Percentiles rank a stretch among this genome's conserved stretches.
phyloP scores from a whole-genome alignment of 2,888 invertebrate genomes.

The Nomada ruficornis region DNA sequence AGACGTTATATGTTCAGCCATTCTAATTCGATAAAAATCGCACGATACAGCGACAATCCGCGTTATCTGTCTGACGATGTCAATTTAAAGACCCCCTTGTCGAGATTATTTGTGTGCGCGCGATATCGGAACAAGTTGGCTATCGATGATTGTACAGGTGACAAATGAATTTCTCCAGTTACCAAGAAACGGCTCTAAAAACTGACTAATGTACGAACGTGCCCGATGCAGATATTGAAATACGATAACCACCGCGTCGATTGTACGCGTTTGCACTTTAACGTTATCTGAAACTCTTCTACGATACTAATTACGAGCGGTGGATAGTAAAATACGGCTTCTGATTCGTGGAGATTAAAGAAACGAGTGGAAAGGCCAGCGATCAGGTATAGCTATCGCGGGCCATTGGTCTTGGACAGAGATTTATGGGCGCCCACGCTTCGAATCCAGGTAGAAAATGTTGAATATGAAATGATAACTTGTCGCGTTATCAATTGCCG shows the following conservation, averaged over 20 bases:
- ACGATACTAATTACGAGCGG: conserved; percentile 7
- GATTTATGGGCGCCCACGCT: conserved; percentile 6
- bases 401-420: not conserved
- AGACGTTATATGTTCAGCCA: no score
- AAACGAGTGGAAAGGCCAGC: not conserved
- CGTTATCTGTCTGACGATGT: not conserved
- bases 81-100: not conserved
- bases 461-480: conserved; percentile 3
- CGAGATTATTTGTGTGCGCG: not conserved
- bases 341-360: conserved; percentile 9
- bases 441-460: not conserved
- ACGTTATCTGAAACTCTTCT: conserved; percentile 3
- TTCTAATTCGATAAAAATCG: no score
- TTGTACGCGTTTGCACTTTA: not conserved
- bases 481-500: not conserved
- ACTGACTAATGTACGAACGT: no score
- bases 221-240: no score
- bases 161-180: not conserved
- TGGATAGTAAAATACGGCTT: not conserved
- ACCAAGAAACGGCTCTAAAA: not conserved
- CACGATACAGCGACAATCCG: no score
- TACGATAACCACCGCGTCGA: not conserved
- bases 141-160: not conserved
- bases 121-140: not conserved
- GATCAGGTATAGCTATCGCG: not conserved